Evolutionary conservation across 2,888 invertebrate genomes (phyloP), one percentile per base, ranked within the genome.

Genomic region (Mycalesis mineus): DNA sequence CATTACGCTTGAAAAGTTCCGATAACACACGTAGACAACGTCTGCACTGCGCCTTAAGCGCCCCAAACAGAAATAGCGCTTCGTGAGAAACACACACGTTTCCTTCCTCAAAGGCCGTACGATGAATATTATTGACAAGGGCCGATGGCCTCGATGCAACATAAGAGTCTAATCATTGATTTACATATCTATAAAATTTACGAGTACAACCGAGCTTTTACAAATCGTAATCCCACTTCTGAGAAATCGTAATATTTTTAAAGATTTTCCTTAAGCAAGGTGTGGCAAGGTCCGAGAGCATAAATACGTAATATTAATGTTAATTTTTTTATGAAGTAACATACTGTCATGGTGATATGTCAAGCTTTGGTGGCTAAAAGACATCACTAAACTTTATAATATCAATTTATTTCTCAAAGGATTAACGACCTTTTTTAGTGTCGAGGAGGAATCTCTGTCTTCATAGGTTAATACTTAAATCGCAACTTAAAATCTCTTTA

Each of bases 31-130:
- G 11, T 36, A 11, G 36, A 11, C 36, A 4, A 36, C 36, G 36
- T 36, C 4, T 36, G 11, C 36, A 11, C 11, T 11, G 36, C 9
- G 36, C 36, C 36, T 36, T 11, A 36, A 56, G 53, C 54, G 60
- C 53, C 64, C 60, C 61, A 65, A 66, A 68, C 69, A 68, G 60
- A 71, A 71, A 71, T 70, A 70, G 68, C 63, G 40, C 63, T 69
- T 67, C 68, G 69, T 68, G 67, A 65, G 70, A 70, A 69, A 64
- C 60, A 59, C 60, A 56, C 63, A 53, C 58, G 58, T 68, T 67
- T 66, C 63, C 68, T 68, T 68, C 67, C 65, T 63, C 60, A 41
- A 57, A 55, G 56, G 54, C 37, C 53, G 55, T 63, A 44, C 60
- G 55, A 58, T 62, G 56, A 59, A 65, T 57, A 62, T 62, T 63